Base-by-base conservation (phyloP, 1,140 invertebrate species). In the Nebria ingens region DNA sequence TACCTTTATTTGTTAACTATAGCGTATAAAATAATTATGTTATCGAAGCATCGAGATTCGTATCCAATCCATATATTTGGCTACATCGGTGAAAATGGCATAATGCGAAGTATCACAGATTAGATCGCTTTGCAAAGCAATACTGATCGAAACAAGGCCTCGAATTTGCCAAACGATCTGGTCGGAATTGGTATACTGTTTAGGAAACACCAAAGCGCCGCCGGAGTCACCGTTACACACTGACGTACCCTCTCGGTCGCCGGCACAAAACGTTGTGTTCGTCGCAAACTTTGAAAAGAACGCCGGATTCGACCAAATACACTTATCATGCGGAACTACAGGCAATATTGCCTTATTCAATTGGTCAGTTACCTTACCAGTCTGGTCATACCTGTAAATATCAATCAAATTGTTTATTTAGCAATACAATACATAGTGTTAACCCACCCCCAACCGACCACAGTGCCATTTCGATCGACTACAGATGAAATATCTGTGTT, bases 161-260 rank as follows among this genome's bases (percentile, higher is more conserved):
- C 80, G 65, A 0, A 82, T 61, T 52, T 75, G 74, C 79, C 79
- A 81, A 21, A 68, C 50, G 15, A 54, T 68, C 71, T 13, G 71
- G 64, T 59, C 67, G 64, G 53, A 71, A 63, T 56, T 77, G 0
- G 61, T 58, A 50, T 72, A 69, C 3, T 66, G 59, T 23, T 69
- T 73, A 0, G 73, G 68, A 20, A 83, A 66, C 0, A 79, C 70
- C 59, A 83, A 69, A 9, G 79, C 80, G 2, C 81, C 79, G 1
- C 81, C 81, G 54, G 79, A 81, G 61, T 83, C 81, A 1, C 81
- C 81, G 60, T 81, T 81, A 29, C 79, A 78, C 1, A 78, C 78
- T 53, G 77, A 79, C 2, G 75, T 77, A 59, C 74, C 80, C 60
- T 71, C 70, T 53, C 63, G 61, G 58, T 67, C 76, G 2, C 76